Conservation (phyloP, 2,113 vertebrate species). For the Emydocephalus ijimae region DNA sequence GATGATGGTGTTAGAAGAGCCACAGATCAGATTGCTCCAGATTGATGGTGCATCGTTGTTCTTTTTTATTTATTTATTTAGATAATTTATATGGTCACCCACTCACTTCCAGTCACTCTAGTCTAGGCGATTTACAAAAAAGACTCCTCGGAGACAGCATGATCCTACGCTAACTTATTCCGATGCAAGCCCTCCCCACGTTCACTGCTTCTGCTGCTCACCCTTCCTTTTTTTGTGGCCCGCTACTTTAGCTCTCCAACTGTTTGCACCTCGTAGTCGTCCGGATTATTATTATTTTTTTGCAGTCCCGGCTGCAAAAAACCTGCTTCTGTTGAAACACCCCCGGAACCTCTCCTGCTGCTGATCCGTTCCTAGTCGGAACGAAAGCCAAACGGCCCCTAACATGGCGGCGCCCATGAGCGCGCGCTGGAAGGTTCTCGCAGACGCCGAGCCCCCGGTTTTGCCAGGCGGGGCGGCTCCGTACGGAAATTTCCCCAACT, state of each 20-base stretch:
- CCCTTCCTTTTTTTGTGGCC: neutral
- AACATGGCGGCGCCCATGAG: slow-evolving; percentile 58
- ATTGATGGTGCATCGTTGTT: no score
- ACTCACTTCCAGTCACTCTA: neutral
- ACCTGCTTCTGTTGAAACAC: neutral
- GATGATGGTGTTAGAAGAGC: neutral
- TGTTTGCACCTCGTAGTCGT: neutral
- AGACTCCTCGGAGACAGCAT: neutral
- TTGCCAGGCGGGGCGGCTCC: slow-evolving; percentile 81
- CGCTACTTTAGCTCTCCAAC: neutral
- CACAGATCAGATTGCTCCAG: neutral
- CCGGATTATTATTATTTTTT: neutral
- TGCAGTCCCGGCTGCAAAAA: neutral
- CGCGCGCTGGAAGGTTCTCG: fast-evolving
- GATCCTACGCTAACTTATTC: neutral
- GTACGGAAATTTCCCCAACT: slow-evolving; percentile 88
- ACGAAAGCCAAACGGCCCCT: fast-evolving
- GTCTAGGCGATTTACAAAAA: neutral
- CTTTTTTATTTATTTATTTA: neutral
- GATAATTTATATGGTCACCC: neutral
- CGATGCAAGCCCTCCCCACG: neutral
- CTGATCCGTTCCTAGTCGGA: neutral
- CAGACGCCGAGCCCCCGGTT: fast-evolving
- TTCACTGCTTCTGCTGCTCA: neutral
- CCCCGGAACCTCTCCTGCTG: fast-evolving